Evolutionary conservation across 1,140 invertebrate genomes (phyloP).

Genomic region (Argopecten irradians): DNA sequence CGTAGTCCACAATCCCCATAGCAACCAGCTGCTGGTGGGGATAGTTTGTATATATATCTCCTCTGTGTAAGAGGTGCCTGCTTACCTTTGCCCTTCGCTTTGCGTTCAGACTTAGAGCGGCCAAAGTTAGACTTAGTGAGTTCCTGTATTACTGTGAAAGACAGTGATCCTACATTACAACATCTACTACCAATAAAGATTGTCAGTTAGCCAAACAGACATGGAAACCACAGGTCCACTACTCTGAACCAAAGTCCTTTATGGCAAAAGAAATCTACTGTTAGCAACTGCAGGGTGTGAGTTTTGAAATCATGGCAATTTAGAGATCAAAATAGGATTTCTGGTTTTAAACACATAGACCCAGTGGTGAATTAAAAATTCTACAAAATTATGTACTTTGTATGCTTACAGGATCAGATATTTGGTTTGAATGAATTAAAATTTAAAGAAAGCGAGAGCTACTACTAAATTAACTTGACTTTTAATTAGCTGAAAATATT

Average conservation of each 20-base stretch:
- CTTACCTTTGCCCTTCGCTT: slow-evolving; percentile 51
- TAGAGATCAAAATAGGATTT: too few relatives aligned
- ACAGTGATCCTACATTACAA: slow-evolving; percentile 32
- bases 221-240: too few relatives aligned
- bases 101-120: slow-evolving; percentile 70
- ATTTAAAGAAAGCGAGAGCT: too few relatives aligned
- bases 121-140: slow-evolving; percentile 68
- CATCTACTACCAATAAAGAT: not conserved
- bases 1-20: not conserved
- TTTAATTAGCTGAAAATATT: too few relatives aligned
- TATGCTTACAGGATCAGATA: not conserved
- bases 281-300: too few relatives aligned
- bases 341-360: too few relatives aligned
- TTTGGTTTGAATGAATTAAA: not conserved
- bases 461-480: not conserved
- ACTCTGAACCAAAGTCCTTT: too few relatives aligned
- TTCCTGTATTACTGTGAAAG: slow-evolving; percentile 67
- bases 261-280: too few relatives aligned
- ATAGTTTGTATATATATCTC: not conserved
- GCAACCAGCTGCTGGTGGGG: not conserved
- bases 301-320: too few relatives aligned
- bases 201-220: not conserved
- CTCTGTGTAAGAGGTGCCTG: not conserved
- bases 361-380: too few relatives aligned
- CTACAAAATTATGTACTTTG: not conserved